Evolutionary conservation across 2,113 vertebrate species (phyloP).

Genomic region (Salminus brasiliensis): DNA sequence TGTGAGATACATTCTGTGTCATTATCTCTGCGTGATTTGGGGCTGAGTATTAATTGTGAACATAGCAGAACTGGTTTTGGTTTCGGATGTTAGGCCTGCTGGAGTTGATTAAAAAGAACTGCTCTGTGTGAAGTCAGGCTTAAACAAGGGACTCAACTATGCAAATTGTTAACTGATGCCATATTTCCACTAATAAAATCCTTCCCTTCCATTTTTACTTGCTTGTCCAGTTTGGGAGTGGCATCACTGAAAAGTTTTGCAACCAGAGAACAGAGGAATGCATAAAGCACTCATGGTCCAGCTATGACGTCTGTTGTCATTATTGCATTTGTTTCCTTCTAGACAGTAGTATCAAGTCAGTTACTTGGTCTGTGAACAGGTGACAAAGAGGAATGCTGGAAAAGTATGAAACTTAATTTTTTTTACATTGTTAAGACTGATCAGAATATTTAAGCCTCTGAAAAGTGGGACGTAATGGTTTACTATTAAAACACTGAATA

Average conservation of each 20-base stretch:
- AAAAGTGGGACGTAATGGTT: not conserved
- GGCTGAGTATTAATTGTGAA: conserved; percentile 29
- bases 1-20: conserved; percentile 59
- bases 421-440: not conserved
- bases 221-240: not conserved
- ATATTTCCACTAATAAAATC: not conserved
- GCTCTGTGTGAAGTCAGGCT: not conserved
- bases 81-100: conserved; percentile 3
- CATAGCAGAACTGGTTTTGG: not conserved
- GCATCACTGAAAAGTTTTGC: not conserved
- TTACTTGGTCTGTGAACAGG: not conserved
- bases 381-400: not conserved
- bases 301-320: not conserved
- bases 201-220: not conserved
- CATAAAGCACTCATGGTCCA: not conserved
- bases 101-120: not conserved
- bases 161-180: not conserved
- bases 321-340: not conserved
- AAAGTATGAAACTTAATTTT: not conserved
- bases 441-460: not conserved
- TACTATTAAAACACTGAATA: not conserved
- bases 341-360: not conserved
- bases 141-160: not conserved
- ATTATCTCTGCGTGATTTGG: conserved; percentile 61
- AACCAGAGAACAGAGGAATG: not conserved